phyloP scores from a whole-genome alignment of 1,140 invertebrate species.

The Heliconius himera region DNA sequence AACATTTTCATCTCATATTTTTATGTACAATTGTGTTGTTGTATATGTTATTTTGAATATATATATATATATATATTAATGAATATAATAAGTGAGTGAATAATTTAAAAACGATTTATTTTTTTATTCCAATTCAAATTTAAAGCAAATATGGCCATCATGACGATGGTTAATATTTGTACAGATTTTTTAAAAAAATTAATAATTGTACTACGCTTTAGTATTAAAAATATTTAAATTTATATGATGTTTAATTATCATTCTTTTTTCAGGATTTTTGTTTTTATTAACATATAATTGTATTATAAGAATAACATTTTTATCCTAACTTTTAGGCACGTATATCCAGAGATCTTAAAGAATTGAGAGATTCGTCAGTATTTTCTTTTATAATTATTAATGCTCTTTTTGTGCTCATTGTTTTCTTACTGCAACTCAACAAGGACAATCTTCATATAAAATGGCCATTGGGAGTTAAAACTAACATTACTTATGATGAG shows the following conservation, averaged over 20 bases:
- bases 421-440: slow-evolving; percentile 97
- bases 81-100: too few relatives aligned
- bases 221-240: background rate
- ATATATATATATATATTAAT: too few relatives aligned
- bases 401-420: slow-evolving; percentile 98
- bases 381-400: slow-evolving; percentile 99
- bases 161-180: background rate
- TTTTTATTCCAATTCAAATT: background rate
- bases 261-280: background rate
- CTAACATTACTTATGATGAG: slow-evolving; percentile 95
- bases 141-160: background rate
- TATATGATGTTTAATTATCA: background rate
- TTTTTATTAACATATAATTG: background rate
- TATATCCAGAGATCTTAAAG: slow-evolving; percentile 94
- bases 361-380: slow-evolving; percentile 95
- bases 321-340: slow-evolving; percentile 87
- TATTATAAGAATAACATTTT: slow-evolving; percentile 15
- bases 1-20: background rate
- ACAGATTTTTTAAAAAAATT: background rate
- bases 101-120: too few relatives aligned
- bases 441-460: slow-evolving; percentile 96
- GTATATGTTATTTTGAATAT: too few relatives aligned
- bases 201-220: background rate
- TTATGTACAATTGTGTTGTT: background rate
- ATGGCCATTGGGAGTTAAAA: slow-evolving; percentile 96